Evolutionary conservation across 2,888 invertebrate species (phyloP).

Genomic region (Drosophila pseudotakahashii): DNA sequence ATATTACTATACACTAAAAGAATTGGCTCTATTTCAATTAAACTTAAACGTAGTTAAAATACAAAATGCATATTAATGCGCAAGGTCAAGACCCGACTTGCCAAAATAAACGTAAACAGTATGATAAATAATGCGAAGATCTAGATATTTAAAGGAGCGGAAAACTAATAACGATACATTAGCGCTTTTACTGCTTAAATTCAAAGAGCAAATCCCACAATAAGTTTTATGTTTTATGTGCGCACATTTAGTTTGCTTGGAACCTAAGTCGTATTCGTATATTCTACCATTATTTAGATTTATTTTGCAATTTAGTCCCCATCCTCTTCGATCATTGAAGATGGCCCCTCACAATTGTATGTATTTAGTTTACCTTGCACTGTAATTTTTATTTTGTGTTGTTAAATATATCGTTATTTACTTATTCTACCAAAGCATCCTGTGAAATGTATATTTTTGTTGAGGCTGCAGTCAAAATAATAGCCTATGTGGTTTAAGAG

Average conservation of each 20-base stretch:
- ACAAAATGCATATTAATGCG: slow-evolving; percentile 46
- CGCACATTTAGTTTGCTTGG: slow-evolving; percentile 43
- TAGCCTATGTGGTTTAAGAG: neutral
- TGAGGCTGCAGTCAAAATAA: neutral
- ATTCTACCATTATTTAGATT: slow-evolving; percentile 34
- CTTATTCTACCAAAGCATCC: slow-evolving; percentile 70
- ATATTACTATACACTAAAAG: slow-evolving; percentile 51
- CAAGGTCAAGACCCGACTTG: slow-evolving; percentile 41
- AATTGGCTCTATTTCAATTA: slow-evolving; percentile 77
- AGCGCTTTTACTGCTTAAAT: slow-evolving; percentile 25
- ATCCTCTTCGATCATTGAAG: slow-evolving; percentile 29
- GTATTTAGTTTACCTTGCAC: slow-evolving; percentile 77
- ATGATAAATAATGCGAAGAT: slow-evolving; percentile 56
- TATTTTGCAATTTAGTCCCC: slow-evolving; percentile 37
- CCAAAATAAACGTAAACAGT: slow-evolving; percentile 52
- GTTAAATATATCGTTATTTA: slow-evolving; percentile 82
- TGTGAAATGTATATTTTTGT: slow-evolving; percentile 1
- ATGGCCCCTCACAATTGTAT: slow-evolving; percentile 55
- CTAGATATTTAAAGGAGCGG: slow-evolving; percentile 28
- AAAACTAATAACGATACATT: slow-evolving; percentile 11
- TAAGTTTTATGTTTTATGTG: slow-evolving; percentile 42
- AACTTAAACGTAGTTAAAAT: slow-evolving; percentile 64
- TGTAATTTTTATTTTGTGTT: slow-evolving; percentile 79
- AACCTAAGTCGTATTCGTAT: slow-evolving; percentile 70
- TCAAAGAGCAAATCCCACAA: slow-evolving; percentile 52